Conservation (phyloP, 2,113 vertebrate species). For the Apeltes quadracus region DNA sequence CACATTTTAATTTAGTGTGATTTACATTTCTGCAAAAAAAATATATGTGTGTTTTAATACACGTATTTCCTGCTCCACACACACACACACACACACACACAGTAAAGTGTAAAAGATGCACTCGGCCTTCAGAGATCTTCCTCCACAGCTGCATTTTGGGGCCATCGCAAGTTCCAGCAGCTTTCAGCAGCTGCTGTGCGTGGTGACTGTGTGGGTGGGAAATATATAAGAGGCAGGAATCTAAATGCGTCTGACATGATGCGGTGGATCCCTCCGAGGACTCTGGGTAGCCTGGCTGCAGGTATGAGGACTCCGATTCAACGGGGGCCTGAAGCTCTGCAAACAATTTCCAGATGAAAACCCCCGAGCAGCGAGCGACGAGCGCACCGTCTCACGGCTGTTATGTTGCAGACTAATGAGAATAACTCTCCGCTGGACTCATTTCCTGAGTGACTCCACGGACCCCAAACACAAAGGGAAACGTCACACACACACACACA, state of each 20-base stretch:
- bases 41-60: too few relatives aligned
- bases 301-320: slow-evolving; percentile 59
- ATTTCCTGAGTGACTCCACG: slow-evolving; percentile 4
- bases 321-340: slow-evolving; percentile 43
- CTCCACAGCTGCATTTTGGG: slow-evolving; percentile 60
- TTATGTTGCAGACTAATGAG: slow-evolving; percentile 17
- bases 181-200: slow-evolving; percentile 71
- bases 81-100: background rate
- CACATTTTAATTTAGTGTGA: slow-evolving; percentile 19
- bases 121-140: slow-evolving; percentile 53
- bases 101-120: slow-evolving; percentile 30
- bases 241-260: slow-evolving; percentile 80
- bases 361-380: too few relatives aligned
- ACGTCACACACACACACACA: slow-evolving; percentile 31
- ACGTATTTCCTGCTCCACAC: background rate
- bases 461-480: background rate
- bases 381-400: background rate
- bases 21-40: too few relatives aligned
- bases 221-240: slow-evolving; percentile 80
- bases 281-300: slow-evolving; percentile 68
- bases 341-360: slow-evolving; percentile 54
- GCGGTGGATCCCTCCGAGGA: slow-evolving; percentile 66
- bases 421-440: slow-evolving; percentile 12
- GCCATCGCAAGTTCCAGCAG: slow-evolving; percentile 76
- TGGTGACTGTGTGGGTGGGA: slow-evolving; percentile 78